phyloP scores from a whole-genome alignment of 1,140 invertebrate species.

The Dryas iulia region DNA sequence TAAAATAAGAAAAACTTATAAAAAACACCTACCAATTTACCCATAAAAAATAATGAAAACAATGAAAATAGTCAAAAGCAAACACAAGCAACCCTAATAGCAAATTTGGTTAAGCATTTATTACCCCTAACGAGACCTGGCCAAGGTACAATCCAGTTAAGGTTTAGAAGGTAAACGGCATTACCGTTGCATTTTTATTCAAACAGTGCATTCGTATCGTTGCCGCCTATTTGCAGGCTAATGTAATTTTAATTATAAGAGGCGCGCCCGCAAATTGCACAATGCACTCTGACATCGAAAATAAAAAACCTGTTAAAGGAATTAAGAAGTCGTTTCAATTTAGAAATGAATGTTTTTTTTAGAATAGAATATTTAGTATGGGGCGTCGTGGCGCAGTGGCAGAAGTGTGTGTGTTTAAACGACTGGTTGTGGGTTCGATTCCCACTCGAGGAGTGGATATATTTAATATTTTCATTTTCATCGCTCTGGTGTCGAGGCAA shows the following conservation, averaged over 20 bases:
- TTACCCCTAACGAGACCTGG: neutral
- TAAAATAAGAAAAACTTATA: no score
- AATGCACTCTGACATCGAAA: constrained; percentile 28
- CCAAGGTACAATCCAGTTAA: constrained; percentile 17
- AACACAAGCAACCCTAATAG: neutral
- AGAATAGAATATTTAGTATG: neutral
- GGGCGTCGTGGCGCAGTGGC: no score
- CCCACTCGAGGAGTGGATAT: no score
- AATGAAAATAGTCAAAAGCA: neutral
- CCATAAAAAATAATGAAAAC: neutral
- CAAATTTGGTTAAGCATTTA: constrained; percentile 3
- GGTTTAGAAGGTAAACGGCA: constrained; percentile 10
- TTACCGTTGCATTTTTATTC: constrained; percentile 41
- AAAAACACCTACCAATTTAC: neutral
- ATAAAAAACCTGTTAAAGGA: neutral
- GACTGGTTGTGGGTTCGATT: no score
- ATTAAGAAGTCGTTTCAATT: constrained; percentile 6
- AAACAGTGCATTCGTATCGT: constrained; percentile 56
- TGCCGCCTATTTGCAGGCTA: constrained; percentile 60
- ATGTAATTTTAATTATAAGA: constrained; percentile 79
- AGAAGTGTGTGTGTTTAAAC: no score
- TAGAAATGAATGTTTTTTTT: neutral
- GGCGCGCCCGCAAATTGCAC: constrained; percentile 62
- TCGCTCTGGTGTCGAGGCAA: no score
- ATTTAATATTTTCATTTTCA: no score